Percentiles rank a stretch among this genome's conserved stretches.
Conservation (phyloP, 2,888 invertebrate species). For the Ectemnius cavifrons region DNA sequence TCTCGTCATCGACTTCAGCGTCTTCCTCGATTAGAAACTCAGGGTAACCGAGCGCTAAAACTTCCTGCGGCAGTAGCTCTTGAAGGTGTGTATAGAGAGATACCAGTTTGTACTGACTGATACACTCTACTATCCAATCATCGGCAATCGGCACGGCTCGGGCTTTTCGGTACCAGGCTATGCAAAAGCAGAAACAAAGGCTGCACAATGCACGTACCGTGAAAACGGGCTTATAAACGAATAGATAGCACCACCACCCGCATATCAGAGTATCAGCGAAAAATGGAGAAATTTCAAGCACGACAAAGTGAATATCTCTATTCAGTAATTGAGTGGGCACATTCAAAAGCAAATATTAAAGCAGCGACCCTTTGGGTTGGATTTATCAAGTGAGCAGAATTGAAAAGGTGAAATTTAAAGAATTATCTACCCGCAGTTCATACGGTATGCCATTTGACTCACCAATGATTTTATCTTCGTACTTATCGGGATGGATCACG, state of each 20-base stretch:
- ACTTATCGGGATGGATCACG: constrained; percentile 47
- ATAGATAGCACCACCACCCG: too few relatives aligned
- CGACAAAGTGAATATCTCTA: too few relatives aligned
- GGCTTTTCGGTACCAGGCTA: constrained; percentile 33
- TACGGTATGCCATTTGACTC: constrained; percentile 16
- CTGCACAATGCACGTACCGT: too few relatives aligned
- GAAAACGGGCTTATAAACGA: too few relatives aligned
- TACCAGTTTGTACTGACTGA: constrained; percentile 66
- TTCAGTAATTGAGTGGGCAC: too few relatives aligned
- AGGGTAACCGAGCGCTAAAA: constrained; percentile 59
- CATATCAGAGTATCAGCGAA: too few relatives aligned
- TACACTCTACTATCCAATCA: constrained; percentile 69
- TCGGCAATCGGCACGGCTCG: constrained; percentile 59
- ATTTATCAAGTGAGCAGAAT: too few relatives aligned
- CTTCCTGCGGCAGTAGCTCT: constrained; percentile 50
- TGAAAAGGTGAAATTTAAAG: too few relatives aligned
- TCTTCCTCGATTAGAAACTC: constrained; percentile 42
- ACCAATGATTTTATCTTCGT: constrained; percentile 56
- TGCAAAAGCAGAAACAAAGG: neutral
- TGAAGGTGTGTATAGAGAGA: constrained; percentile 61
- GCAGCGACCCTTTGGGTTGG: too few relatives aligned
- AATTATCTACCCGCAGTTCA: too few relatives aligned
- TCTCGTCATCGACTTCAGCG: constrained; percentile 47
- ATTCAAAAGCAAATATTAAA: too few relatives aligned
- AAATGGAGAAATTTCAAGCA: too few relatives aligned